Conservation (phyloP, 2,113 vertebrate genomes). For the Notarius quadriscutis region DNA sequence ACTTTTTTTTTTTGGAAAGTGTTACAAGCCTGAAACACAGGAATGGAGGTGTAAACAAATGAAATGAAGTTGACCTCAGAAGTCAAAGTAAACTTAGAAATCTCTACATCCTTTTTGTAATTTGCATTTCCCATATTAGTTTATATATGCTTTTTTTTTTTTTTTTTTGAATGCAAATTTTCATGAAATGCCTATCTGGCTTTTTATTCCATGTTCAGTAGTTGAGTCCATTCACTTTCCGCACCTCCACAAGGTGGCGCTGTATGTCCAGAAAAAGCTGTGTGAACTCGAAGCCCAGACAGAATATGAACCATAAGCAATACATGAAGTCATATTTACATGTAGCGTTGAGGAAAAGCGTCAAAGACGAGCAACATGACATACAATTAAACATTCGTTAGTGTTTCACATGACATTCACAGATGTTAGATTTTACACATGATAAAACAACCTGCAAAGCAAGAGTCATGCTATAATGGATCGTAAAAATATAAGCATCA, state of each 20-base stretch:
- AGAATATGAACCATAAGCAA: background rate
- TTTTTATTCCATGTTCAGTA: too few relatives aligned
- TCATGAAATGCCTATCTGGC: too few relatives aligned
- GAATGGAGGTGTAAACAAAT: too few relatives aligned
- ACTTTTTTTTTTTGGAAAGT: too few relatives aligned
- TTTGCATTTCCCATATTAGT: too few relatives aligned
- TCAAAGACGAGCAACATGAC: background rate
- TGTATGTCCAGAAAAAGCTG: background rate
- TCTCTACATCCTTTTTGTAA: too few relatives aligned
- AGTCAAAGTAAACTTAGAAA: too few relatives aligned
- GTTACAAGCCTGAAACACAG: too few relatives aligned
- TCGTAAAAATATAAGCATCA: background rate
- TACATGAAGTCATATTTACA: background rate
- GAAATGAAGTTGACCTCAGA: too few relatives aligned
- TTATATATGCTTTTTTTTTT: too few relatives aligned
- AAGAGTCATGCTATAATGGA: background rate
- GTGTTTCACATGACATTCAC: background rate
- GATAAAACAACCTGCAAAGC: background rate
- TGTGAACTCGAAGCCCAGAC: background rate
- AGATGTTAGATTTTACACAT: background rate
- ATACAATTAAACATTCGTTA: background rate
- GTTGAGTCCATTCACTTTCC: background rate
- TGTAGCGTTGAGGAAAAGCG: background rate
- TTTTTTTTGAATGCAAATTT: too few relatives aligned
- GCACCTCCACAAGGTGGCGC: constrained; percentile 42